Evolutionary conservation across 2,797 vertebrate species (phyloP), one percentile per base, ranked within the genome.

Genomic region (Mycteria americana): DNA sequence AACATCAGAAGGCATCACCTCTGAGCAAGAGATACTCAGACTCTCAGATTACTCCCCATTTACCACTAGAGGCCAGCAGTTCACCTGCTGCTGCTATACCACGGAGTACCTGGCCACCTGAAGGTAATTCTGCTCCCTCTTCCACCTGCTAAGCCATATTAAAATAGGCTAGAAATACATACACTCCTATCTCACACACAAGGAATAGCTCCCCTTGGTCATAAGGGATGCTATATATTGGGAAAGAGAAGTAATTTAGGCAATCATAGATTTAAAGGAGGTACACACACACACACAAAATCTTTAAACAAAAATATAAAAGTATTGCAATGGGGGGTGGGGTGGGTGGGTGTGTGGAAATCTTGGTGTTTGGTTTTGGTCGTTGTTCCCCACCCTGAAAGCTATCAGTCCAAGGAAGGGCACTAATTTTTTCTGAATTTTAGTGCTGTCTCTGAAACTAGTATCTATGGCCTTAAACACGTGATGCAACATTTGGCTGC

Each of bases 21-120:
- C 51, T 14, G 31, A 68, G n/a, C 59, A 59, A 25, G 41, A 43
- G 30, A 19, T 5, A 30, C 5, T 41, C 39, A 6, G 21, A 8
- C 17, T 50, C 48, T 50, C 68, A 27, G 62, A 27, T n/a, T 39
- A 33, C 6, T 70, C 7, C 19, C 33, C 50, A 23, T 27, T 69
- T 77, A 83, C 95, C 95, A 75, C 92, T 96, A 96, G 94, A 65
- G 95, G 97, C 92, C 93, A 94, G 88, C 86, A 94, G 82, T 37
- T 95, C 73, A 62, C 53, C 88, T 93, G 43, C 79, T 76, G 80
- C 74, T 33, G 46, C 51, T 67, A 10, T 78, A 63, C 48, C 5
- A 1, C 50, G 13, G 46, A 23, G 24, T 17, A 95, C 82, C 88
- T 78, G 57, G 13, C 12, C 93, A 48, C 92, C 88, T 48, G 69